Base-by-base conservation (phyloP, 1,140 invertebrate species). In the Drosophila sucinea region DNA sequence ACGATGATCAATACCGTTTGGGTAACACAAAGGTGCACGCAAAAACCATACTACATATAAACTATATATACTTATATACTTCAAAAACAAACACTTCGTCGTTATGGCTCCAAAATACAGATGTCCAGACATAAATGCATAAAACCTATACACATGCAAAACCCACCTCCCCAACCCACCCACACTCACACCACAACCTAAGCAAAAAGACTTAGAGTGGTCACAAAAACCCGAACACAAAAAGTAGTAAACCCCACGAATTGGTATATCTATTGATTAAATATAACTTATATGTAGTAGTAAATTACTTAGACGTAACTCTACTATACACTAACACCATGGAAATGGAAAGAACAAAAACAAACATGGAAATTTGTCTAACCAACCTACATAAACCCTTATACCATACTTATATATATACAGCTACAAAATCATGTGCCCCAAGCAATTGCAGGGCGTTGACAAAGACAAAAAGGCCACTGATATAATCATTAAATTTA, bases 341-440 rank as follows among this genome's bases (percentile, higher is more conserved):
- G 11, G 44, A 76, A 51, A 40, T 1, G 32, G 60, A 61, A 41
- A 51, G 38, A 67, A 67, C 55, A 69, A 69, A 62, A 29, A 64
- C 65, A 57, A 73, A 79, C 60, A 74, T 55, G 61, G 70, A 17
- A 79, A 69, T 76, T 81, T 66, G 10, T 51, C 44, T 51, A 58
- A 58, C 56, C 38, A 70, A 70, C 73, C 74, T 64, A 75, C 77
- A 76, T 64, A 69, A 69, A 67, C 75, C 65, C 70, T 67, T 71
- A 67, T 64, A 67, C 62, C 69, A 79, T 17, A 17, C 17, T 17
- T 17, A 17, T 17, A 17, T 17, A 17, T 73, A 90, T 73, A 81
- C 95, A 97, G 96, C 96, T 97, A 97, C 95, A 97, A 97, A 96
- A 97, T 97, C 96, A 96, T 97, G 95, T 96, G 96, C 94, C 95